phyloP scores from a whole-genome alignment of 2,888 invertebrate species.

The Clusia tigrina region DNA sequence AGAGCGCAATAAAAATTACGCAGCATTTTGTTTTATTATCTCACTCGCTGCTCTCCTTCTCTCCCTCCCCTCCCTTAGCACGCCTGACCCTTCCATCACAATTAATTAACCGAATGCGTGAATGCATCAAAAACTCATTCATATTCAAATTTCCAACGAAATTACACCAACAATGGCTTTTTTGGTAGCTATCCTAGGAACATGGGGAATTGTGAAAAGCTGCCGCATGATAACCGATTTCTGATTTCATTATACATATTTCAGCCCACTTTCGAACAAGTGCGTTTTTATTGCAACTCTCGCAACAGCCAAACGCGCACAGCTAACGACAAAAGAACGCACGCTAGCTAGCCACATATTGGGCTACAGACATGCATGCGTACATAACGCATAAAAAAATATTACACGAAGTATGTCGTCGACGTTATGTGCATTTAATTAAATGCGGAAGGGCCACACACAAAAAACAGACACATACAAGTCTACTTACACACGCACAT shows the following conservation, averaged over 20 bases:
- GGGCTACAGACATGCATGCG: slow-evolving; percentile 6
- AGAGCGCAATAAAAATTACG: background rate
- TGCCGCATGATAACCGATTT: too few relatives aligned
- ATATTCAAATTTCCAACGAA: slow-evolving; percentile 6
- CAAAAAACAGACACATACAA: slow-evolving; percentile 21
- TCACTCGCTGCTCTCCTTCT: background rate
- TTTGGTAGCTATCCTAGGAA: slow-evolving; percentile 2
- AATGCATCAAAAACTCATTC: slow-evolving; percentile 3
- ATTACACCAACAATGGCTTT: background rate
- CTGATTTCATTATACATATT: slow-evolving; percentile 1
- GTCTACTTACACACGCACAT: background rate
- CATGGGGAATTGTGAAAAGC: background rate
- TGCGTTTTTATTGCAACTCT: background rate
- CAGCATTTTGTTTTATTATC: background rate
- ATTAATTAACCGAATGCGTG: background rate
- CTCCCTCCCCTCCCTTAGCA: background rate
- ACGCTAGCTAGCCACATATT: background rate
- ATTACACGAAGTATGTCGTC: slow-evolving; percentile 24
- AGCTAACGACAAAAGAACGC: background rate
- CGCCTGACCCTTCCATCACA: background rate
- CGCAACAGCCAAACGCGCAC: background rate
- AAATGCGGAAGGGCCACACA: slow-evolving; percentile 51
- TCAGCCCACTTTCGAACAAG: background rate
- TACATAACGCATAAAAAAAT: slow-evolving; percentile 19
- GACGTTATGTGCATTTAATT: slow-evolving; percentile 55